Conservation (phyloP, 2,888 invertebrate genomes). For the Xylocampa areola region DNA sequence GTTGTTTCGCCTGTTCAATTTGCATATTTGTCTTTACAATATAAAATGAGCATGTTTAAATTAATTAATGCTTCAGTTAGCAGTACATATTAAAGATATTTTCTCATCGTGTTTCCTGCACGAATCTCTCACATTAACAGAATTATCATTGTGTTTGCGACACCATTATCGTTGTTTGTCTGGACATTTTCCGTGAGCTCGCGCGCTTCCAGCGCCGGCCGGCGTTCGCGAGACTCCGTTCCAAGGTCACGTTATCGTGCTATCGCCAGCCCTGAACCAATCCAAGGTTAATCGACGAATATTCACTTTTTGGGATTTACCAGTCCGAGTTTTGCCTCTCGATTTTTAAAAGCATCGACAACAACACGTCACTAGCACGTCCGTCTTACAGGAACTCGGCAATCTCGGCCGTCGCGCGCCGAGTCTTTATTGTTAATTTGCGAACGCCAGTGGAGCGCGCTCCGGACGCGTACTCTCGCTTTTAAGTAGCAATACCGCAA, state of each 20-base stretch:
- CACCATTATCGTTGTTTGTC: constrained; percentile 84
- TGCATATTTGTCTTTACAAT: constrained; percentile 50
- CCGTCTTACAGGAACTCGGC: constrained; percentile 86
- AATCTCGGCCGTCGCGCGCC: constrained; percentile 82
- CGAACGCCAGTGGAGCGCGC: constrained; percentile 71
- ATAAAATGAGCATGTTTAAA: constrained; percentile 34
- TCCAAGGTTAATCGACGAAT: constrained; percentile 74
- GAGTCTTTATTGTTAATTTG: constrained; percentile 84
- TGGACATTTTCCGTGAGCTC: constrained; percentile 83
- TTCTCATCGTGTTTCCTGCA: constrained; percentile 67
- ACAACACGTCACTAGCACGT: constrained; percentile 71
- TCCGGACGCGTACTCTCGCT: constrained; percentile 79
- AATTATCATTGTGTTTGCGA: constrained; percentile 73
- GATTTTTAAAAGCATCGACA: constrained; percentile 61
- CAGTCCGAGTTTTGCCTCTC: constrained; percentile 52
- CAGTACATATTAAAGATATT: constrained; percentile 63
- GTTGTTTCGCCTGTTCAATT: constrained; percentile 39
- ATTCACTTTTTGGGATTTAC: constrained; percentile 63
- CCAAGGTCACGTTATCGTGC: constrained; percentile 89
- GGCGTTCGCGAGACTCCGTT: constrained; percentile 82
- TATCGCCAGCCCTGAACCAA: constrained; percentile 85
- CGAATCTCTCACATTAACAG: constrained; percentile 55
- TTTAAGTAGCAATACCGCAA: constrained; percentile 75
- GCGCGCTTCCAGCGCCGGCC: constrained; percentile 83
- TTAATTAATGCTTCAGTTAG: constrained; percentile 54